phyloP scores from a whole-genome alignment of 2,888 invertebrate species.

The Schizaphis graminum region DNA sequence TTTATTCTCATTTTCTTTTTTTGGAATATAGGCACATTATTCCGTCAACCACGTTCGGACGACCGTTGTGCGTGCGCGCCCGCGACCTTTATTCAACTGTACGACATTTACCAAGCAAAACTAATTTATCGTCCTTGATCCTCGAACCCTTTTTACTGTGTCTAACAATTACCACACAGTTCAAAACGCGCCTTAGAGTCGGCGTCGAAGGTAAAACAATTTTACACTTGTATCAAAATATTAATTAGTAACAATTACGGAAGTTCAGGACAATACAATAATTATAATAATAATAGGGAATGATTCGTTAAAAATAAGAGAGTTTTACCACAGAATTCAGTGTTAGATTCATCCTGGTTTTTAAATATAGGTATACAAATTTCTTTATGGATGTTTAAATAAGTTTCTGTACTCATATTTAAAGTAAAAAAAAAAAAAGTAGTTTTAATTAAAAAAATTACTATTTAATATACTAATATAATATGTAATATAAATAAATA shows the following conservation, averaged over 20 bases:
- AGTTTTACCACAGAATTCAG: not conserved
- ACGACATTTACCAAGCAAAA: constrained; percentile 51
- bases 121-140: constrained; percentile 54
- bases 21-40: constrained; percentile 14
- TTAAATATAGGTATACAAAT: not conserved
- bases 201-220: constrained; percentile 11
- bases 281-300: constrained; percentile 12
- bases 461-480: not conserved
- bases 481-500: not conserved
- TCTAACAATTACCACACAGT: constrained; percentile 22
- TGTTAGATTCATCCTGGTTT: not conserved
- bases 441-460: not conserved
- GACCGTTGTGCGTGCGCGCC: not conserved
- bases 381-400: not conserved
- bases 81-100: constrained; percentile 52
- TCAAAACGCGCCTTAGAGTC: not conserved
- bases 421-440: not conserved
- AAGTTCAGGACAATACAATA: not conserved
- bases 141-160: constrained; percentile 42
- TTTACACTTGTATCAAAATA: constrained; percentile 48
- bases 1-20: constrained; percentile 12
- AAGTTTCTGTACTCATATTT: not conserved
- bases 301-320: not conserved
- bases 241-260: constrained; percentile 54
- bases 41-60: not conserved